Percentiles rank a stretch among this genome's conserved stretches.
phyloP scores from a whole-genome alignment of 2,888 invertebrate species.

The Priocnemis perturbator region DNA sequence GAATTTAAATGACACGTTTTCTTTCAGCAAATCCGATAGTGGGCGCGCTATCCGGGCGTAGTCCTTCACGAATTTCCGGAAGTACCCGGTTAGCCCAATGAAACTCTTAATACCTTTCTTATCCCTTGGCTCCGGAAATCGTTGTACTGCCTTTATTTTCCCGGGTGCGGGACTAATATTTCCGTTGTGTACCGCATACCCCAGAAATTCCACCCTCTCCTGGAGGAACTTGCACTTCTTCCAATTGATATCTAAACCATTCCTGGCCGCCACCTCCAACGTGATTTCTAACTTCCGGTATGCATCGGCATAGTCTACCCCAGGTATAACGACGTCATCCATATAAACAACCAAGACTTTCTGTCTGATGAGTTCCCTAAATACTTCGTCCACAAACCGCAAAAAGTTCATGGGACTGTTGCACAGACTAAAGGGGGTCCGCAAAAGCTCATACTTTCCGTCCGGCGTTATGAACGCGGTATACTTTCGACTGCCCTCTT shows the following conservation, averaged over 20 bases:
- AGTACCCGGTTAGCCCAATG: constrained; percentile 4
- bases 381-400: too few species aligned
- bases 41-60: constrained; percentile 16
- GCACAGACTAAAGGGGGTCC: too few species aligned
- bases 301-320: background rate
- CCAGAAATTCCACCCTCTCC: constrained; percentile 49
- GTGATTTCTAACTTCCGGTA: background rate
- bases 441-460: too few species aligned
- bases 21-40: constrained; percentile 11
- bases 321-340: constrained; percentile 19
- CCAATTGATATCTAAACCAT: constrained; percentile 38
- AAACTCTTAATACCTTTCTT: constrained; percentile 13
- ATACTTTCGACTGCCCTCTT: too few species aligned
- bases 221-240: constrained; percentile 47
- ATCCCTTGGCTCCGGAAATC: constrained; percentile 58
- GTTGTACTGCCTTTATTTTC: constrained; percentile 57
- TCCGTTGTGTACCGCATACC: constrained; percentile 56
- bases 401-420: too few species aligned
- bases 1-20: background rate
- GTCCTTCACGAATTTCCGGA: constrained; percentile 13
- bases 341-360: too few species aligned
- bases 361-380: too few species aligned
- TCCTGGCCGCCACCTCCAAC: background rate
- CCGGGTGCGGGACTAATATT: constrained; percentile 52
- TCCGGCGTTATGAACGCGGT: too few species aligned